These are phyloP conservation scores for Hirtodrosophila histrioides DNA, from an alignment of 2,888 invertebrate species.

Conservation along the genomic window DNA sequence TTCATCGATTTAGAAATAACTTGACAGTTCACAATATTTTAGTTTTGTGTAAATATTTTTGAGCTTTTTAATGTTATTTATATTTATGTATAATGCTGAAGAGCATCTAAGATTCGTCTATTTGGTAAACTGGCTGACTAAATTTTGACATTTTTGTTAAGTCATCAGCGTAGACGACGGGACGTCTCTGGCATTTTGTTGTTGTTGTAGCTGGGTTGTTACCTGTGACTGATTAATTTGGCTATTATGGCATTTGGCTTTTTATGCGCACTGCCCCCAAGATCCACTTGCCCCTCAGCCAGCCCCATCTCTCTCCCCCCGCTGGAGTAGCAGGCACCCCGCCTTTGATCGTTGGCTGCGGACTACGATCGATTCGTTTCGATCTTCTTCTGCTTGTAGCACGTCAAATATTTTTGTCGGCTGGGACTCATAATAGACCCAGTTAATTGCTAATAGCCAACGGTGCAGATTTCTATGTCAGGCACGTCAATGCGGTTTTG, in stretches of 20 bases:
- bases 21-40: too few species aligned
- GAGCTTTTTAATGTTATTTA: constrained; percentile 7
- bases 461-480: constrained; percentile 80
- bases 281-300: constrained; percentile 6
- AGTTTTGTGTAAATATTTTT: not conserved
- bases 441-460: constrained; percentile 80
- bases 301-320: not conserved
- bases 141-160: constrained; percentile 79
- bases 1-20: too few species aligned
- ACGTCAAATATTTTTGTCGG: constrained; percentile 69
- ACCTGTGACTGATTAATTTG: constrained; percentile 79
- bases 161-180: constrained; percentile 73
- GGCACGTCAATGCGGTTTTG: constrained; percentile 61
- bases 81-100: constrained; percentile 18
- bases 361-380: constrained; percentile 74
- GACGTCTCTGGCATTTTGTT: constrained; percentile 47
- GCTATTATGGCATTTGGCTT: constrained; percentile 79
- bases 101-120: constrained; percentile 37
- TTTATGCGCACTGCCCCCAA: constrained; percentile 73
- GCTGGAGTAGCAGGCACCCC: constrained; percentile 26
- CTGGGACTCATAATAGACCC: constrained; percentile 74
- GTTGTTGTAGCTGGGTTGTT: constrained; percentile 57
- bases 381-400: constrained; percentile 80
- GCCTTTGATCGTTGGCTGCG: constrained; percentile 52
- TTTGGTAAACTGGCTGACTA: constrained; percentile 2